These are phyloP conservation scores for Macropis europaea DNA, from an alignment of 2,888 invertebrate genomes.

Conservation along the genomic window DNA sequence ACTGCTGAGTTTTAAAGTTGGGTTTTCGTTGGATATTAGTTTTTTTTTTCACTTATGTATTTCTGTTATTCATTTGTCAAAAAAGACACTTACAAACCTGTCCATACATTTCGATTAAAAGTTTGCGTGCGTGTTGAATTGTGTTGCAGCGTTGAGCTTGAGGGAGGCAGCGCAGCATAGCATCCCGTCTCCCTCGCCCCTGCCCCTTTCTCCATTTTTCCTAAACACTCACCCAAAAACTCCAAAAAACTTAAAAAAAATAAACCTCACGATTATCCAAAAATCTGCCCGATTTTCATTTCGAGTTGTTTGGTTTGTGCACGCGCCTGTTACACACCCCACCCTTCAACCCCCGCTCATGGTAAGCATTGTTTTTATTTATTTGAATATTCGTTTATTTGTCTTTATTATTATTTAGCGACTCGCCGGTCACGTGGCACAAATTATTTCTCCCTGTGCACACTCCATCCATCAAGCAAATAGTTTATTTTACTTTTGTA, in stretches of 20 bases:
- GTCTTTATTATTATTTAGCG: slow-evolving; percentile 51
- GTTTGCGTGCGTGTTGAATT: slow-evolving; percentile 79
- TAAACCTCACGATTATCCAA: slow-evolving; percentile 70
- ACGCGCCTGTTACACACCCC: slow-evolving; percentile 80
- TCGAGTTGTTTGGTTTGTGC: slow-evolving; percentile 80
- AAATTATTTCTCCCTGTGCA: slow-evolving; percentile 49
- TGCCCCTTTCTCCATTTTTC: slow-evolving; percentile 51
- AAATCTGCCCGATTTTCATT: slow-evolving; percentile 79
- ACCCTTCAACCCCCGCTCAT: slow-evolving; percentile 79
- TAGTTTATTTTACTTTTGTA: slow-evolving; percentile 31
- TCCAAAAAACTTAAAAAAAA: slow-evolving; percentile 62
- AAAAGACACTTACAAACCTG: slow-evolving; percentile 52
- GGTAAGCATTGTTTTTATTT: slow-evolving; percentile 80
- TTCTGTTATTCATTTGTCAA: slow-evolving; percentile 42
- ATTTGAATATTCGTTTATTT: slow-evolving; percentile 72
- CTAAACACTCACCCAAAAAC: slow-evolving; percentile 54
- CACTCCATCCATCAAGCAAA: slow-evolving; percentile 37
- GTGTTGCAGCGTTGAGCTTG: slow-evolving; percentile 80
- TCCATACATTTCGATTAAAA: slow-evolving; percentile 71
- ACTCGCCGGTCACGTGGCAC: slow-evolving; percentile 51
- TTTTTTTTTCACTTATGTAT: slow-evolving; percentile 26
- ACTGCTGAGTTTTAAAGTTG: slow-evolving; percentile 49
- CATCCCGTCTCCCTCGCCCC: slow-evolving; percentile 72
- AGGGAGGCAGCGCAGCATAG: slow-evolving; percentile 80
- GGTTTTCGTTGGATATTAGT: slow-evolving; percentile 37